These are phyloP conservation scores for Apteryx owenii DNA, from an alignment of 2,113 vertebrate species.

Conservation along the genomic window DNA sequence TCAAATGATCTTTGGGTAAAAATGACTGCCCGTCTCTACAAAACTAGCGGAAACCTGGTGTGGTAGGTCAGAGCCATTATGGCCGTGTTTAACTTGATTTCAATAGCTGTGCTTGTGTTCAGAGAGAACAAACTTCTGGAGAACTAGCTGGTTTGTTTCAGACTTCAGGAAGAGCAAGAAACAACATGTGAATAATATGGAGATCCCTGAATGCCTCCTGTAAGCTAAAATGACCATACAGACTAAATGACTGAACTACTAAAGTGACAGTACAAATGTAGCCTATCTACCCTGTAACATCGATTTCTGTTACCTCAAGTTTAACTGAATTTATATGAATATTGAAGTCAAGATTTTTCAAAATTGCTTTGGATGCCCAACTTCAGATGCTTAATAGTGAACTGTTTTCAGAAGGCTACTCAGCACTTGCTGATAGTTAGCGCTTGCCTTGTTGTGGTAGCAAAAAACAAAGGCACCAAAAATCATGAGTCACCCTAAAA, in stretches of 20 bases:
- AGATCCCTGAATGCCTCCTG: neutral
- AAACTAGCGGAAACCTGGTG: neutral
- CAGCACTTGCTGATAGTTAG: neutral
- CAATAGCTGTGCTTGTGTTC: fast-evolving
- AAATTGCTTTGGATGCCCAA: neutral
- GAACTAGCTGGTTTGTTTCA: neutral
- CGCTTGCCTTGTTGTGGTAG: neutral
- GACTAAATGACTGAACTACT: neutral
- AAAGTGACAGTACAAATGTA: fast-evolving
- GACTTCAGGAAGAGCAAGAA: neutral
- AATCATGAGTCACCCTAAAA: conserved; percentile 31
- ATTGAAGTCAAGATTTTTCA: neutral
- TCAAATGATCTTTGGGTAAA: neutral
- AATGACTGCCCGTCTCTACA: neutral
- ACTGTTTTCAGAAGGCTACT: neutral
- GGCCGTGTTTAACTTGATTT: neutral
- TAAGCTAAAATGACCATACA: neutral
- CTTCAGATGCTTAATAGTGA: neutral
- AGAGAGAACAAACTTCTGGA: neutral
- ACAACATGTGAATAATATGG: fast-evolving
- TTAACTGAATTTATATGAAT: neutral
- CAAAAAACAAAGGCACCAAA: neutral
- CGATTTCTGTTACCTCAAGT: neutral
- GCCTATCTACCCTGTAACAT: neutral
- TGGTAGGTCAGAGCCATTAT: neutral